Evolutionary conservation across 2,113 vertebrate species (phyloP).

Genomic region (Ceyx melanurus): DNA sequence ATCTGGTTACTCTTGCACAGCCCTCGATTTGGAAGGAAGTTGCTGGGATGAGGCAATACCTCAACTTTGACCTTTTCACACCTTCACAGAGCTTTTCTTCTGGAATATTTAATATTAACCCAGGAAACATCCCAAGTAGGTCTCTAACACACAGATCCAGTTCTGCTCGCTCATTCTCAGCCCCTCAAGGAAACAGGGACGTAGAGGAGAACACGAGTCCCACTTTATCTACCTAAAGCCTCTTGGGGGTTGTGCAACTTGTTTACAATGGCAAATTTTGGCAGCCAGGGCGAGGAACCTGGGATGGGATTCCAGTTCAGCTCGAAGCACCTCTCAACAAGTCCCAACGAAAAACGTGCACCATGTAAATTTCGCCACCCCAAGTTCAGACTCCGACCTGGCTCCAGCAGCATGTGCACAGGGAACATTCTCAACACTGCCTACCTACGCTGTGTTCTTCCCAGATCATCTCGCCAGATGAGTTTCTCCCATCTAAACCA

Average conservation of each 20-base stretch:
- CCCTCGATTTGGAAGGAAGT: not conserved
- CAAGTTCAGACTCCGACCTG: rapidly evolving
- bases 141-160: not conserved
- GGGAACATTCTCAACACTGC: not conserved
- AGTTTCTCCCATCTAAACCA: not conserved
- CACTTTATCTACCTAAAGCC: not conserved
- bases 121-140: not conserved
- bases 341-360: not conserved
- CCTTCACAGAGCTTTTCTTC: not conserved
- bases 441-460: not conserved
- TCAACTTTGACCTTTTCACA: not conserved
- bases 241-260: not conserved
- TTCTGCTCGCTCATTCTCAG: not conserved
- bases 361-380: not conserved
- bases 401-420: not conserved
- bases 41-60: not conserved
- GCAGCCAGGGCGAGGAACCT: not conserved
- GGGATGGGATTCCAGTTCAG: not conserved
- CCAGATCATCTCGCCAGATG: not conserved
- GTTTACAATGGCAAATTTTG: not conserved
- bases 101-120: not conserved
- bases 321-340: not conserved
- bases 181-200: not conserved
- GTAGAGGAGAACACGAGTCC: not conserved
- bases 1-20: not conserved